Evolutionary conservation across 2,888 invertebrate genomes (phyloP).

Genomic region (Lasioglossum zephyrum): DNA sequence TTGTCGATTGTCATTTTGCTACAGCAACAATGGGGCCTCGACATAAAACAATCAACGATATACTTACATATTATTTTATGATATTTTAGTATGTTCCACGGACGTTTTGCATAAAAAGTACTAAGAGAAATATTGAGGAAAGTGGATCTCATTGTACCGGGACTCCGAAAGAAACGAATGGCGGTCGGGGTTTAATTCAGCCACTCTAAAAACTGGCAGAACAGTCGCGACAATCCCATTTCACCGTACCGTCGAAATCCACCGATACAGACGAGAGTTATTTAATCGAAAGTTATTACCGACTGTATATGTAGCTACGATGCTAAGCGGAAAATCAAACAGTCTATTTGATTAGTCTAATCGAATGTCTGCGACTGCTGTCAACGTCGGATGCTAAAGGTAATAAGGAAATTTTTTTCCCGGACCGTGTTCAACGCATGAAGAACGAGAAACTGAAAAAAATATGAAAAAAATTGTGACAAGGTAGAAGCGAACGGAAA

Average conservation of each 20-base stretch:
- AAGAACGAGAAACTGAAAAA: neutral
- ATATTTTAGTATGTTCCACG: neutral
- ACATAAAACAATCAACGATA: neutral
- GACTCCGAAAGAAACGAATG: neutral
- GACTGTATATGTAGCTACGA: neutral
- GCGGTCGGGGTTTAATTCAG: neutral
- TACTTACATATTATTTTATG: neutral
- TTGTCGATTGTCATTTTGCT: neutral
- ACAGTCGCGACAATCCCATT: neutral
- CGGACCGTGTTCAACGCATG: neutral
- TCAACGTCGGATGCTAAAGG: neutral
- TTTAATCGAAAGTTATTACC: neutral
- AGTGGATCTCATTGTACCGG: neutral
- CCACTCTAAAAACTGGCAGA: neutral
- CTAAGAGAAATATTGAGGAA: neutral
- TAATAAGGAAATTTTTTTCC: conserved; percentile 8
- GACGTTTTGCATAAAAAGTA: neutral
- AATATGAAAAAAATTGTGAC: neutral
- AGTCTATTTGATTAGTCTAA: conserved; percentile 17
- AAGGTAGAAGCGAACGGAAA: neutral
- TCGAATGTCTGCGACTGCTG: neutral
- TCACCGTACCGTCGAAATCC: neutral
- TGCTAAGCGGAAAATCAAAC: conserved; percentile 13
- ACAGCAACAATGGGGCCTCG: neutral
- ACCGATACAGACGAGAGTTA: neutral